phyloP scores from a whole-genome alignment of 2,888 invertebrate genomes.

The Drosophila anceps region DNA sequence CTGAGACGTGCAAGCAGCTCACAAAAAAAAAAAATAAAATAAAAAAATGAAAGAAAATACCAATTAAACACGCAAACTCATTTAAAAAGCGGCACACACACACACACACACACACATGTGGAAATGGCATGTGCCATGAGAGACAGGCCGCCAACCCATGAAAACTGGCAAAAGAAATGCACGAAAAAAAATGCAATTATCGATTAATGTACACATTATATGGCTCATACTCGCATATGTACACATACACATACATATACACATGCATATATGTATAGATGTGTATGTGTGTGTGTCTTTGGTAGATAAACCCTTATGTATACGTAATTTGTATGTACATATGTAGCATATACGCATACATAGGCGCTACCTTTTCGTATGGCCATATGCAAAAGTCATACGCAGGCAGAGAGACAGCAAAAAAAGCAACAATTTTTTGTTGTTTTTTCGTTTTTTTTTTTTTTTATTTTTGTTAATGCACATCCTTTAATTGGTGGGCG shows the following conservation, averaged over 20 bases:
- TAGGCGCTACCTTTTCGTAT: conserved; percentile 50
- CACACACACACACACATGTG: conserved; percentile 46
- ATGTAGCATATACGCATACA: conserved; percentile 32
- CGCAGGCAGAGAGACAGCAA: conserved; percentile 12
- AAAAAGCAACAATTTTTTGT: conserved; percentile 14
- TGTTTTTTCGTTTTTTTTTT: conserved; percentile 28
- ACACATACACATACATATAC: background rate
- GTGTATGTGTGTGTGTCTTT: conserved; percentile 40
- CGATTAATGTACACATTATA: conserved; percentile 80
- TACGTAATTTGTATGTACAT: conserved; percentile 49
- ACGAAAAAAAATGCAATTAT: conserved; percentile 78
- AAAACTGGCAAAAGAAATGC: conserved; percentile 75
- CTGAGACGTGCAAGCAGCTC: conserved; percentile 14
- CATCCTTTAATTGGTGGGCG: conserved; percentile 66
- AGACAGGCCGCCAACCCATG: conserved; percentile 66
- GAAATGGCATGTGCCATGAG: conserved; percentile 70
- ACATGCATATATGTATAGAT: conserved; percentile 1
- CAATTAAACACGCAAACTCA: conserved; percentile 82
- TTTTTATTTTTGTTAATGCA: conserved; percentile 57
- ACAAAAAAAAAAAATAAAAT: conserved; percentile 15
- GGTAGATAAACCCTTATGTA: conserved; percentile 74
- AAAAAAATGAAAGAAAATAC: conserved; percentile 53
- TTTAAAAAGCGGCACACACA: conserved; percentile 60
- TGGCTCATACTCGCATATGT: conserved; percentile 54
- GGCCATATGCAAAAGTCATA: conserved; percentile 51